These are phyloP conservation scores for Lasioglossum pauxillum DNA, from an alignment of 2,888 invertebrate species.

Conservation along the genomic window DNA sequence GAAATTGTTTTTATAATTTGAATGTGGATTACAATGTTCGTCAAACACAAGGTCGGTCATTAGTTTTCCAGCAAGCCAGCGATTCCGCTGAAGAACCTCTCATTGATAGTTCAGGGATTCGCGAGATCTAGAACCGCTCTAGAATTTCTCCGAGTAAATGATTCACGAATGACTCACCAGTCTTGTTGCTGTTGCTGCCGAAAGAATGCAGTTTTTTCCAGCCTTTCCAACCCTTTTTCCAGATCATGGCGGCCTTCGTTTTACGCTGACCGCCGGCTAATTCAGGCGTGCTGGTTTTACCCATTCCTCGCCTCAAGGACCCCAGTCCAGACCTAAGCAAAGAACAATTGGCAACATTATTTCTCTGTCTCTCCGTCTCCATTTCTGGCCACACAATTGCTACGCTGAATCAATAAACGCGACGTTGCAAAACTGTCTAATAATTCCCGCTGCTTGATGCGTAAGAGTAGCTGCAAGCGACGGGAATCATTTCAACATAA, in stretches of 20 bases:
- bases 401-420: conserved; percentile 1
- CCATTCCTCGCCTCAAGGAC: conserved; percentile 78
- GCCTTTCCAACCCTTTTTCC: conserved; percentile 87
- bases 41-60: neutral
- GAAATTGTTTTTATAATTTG: neutral
- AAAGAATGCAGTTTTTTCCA: conserved; percentile 92
- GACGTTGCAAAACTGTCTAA: neutral
- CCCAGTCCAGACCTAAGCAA: conserved; percentile 80
- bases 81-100: neutral
- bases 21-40: neutral
- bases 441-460: neutral
- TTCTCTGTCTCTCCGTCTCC: neutral
- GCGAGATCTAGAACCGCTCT: neutral
- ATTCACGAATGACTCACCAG: conserved; percentile 86
- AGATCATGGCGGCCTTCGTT: conserved; percentile 82
- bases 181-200: conserved; percentile 88
- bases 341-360: conserved; percentile 25
- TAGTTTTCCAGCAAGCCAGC: neutral
- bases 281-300: conserved; percentile 75
- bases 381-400: neutral
- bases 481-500: neutral
- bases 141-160: conserved; percentile 8
- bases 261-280: conserved; percentile 74
- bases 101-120: neutral
- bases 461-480: neutral